phyloP scores from a whole-genome alignment of 2,797 vertebrate genomes.

The Tauraco hartlaubi region DNA sequence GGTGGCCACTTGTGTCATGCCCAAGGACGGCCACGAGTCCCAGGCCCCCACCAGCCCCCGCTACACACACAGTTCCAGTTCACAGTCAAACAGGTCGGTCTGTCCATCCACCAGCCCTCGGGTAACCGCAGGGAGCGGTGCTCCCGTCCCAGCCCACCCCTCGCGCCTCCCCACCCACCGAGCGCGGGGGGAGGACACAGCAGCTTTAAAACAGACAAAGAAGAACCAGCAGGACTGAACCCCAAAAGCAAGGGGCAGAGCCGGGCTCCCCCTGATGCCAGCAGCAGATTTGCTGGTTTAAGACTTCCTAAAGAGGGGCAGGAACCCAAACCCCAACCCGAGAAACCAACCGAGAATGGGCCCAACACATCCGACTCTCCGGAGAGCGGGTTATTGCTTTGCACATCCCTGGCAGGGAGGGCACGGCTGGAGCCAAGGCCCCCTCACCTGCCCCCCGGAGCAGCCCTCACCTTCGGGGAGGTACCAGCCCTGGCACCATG shows the following conservation, averaged over 20 bases:
- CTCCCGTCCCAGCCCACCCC: not conserved
- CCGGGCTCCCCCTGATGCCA: accelerated
- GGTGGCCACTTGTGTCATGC: accelerated
- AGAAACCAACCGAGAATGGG: not conserved
- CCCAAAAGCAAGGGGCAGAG: not conserved
- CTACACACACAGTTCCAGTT: not conserved
- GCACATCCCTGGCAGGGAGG: not conserved
- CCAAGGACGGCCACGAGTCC: not conserved
- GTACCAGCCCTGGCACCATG: not conserved
- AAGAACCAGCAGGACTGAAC: not conserved
- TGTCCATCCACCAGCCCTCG: not conserved
- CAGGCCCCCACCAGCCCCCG: not conserved
- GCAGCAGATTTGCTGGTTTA: not conserved
- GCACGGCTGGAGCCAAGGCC: not conserved
- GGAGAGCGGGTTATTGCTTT: constrained; percentile 45
- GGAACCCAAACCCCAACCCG: not conserved
- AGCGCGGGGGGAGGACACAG: not conserved
- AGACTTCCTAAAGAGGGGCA: not conserved
- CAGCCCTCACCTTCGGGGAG: not conserved
- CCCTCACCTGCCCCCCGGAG: not conserved
- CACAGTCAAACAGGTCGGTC: constrained; percentile 20
- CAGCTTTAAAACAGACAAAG: not conserved
- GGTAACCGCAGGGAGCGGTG: not conserved
- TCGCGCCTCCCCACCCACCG: accelerated
- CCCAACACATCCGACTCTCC: not conserved